A percentile compares a stretch with the other conserved stretches of the same genome.
phyloP scores from a whole-genome alignment of 1,140 invertebrate species.

The Panulirus ornatus region DNA sequence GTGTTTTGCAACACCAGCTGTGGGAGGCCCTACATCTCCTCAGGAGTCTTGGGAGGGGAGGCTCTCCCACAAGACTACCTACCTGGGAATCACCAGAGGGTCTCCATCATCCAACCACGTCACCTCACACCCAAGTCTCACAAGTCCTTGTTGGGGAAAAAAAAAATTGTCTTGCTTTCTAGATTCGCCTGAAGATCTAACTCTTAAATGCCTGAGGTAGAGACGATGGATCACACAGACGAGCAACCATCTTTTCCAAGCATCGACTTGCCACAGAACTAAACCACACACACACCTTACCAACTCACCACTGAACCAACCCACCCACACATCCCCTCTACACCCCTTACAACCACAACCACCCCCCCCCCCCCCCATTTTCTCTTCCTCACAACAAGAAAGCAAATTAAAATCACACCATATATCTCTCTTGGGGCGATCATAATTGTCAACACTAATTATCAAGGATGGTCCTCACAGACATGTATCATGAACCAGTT shows the following conservation, averaged over 20 bases:
- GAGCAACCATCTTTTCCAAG: too few relatives aligned
- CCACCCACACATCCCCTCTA: neutral
- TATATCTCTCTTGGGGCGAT: conserved; percentile 46
- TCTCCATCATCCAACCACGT: conserved; percentile 59
- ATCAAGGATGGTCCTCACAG: conserved; percentile 58
- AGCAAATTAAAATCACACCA: conserved; percentile 64
- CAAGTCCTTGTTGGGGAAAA: conserved; percentile 57
- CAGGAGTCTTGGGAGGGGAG: neutral
- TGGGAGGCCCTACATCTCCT: conserved; percentile 10
- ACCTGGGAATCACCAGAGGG: conserved; percentile 35
- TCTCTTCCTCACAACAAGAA: conserved; percentile 23
- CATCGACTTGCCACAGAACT: too few relatives aligned
- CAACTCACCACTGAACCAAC: neutral
- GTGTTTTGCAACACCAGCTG: neutral
- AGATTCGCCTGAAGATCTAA: conserved; percentile 63
- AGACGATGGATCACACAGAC: conserved; percentile 48
- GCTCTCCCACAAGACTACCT: too few relatives aligned
- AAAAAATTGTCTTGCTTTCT: conserved; percentile 70
- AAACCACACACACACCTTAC: neutral
- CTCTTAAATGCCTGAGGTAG: conserved; percentile 43
- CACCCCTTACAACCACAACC: neutral
- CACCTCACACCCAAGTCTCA: conserved; percentile 57
- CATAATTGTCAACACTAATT: conserved; percentile 71
- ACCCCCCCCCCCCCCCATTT: neutral
- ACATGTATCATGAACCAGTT: conserved; percentile 62